Conservation (phyloP, 2,888 invertebrate genomes). For the Epicampocera succincta region DNA sequence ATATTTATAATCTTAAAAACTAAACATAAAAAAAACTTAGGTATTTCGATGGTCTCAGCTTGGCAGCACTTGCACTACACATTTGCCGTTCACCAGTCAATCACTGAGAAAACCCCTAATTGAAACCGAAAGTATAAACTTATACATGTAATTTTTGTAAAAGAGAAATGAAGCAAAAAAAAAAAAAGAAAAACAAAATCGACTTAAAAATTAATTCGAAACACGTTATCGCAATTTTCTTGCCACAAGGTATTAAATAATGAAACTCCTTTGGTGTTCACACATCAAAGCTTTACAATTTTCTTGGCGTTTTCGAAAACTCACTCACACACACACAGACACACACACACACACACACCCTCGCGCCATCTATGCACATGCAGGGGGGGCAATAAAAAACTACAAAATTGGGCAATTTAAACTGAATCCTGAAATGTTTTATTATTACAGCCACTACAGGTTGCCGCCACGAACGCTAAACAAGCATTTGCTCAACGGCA, state of each 20-base stretch:
- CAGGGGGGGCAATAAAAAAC: conserved; percentile 19
- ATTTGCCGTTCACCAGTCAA: too few species aligned
- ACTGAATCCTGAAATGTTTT: conserved; percentile 43
- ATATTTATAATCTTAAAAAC: too few species aligned
- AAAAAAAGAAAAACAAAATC: conserved; percentile 17
- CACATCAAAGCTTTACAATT: conserved; percentile 72
- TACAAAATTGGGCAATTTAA: conserved; percentile 71
- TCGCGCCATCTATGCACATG: background rate
- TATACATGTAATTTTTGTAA: conserved; percentile 2
- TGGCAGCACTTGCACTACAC: conserved; percentile 16
- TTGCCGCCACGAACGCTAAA: conserved; percentile 2
- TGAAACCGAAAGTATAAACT: conserved; percentile 26
- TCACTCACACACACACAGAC: background rate
- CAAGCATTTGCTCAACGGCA: background rate
- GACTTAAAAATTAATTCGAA: conserved; percentile 77
- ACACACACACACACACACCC: background rate
- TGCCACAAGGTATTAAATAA: conserved; percentile 68
- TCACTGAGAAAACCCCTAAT: conserved; percentile 40
- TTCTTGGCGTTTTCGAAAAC: conserved; percentile 49
- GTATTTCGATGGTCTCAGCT: too few species aligned
- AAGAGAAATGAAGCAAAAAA: background rate
- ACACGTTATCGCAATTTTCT: conserved; percentile 80
- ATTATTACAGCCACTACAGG: conserved; percentile 43
- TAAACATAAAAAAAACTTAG: too few species aligned
- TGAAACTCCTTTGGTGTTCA: conserved; percentile 70